Evolutionary conservation across 2,797 vertebrate genomes (phyloP).

Genomic region (Enteromius mattozi): DNA sequence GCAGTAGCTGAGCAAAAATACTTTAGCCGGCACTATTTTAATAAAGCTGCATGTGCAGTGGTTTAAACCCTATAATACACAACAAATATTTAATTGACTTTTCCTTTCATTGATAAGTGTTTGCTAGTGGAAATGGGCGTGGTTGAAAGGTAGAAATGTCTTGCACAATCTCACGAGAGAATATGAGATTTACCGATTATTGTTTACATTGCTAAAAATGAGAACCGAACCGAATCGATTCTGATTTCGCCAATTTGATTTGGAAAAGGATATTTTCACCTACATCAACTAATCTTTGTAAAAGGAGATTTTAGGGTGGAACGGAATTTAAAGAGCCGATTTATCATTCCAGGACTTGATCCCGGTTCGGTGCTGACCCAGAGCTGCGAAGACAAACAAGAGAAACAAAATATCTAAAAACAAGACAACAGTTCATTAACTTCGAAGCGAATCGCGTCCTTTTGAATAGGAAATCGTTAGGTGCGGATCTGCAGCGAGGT

Average conservation of each 20-base stretch:
- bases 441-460: constrained; percentile 44
- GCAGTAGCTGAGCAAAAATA: not conserved
- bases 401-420: constrained; percentile 14
- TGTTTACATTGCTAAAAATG: constrained; percentile 89
- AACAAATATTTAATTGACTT: not conserved
- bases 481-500: constrained; percentile 58
- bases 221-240: constrained; percentile 91
- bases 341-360: constrained; percentile 37
- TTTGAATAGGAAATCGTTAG: constrained; percentile 55
- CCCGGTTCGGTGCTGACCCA: constrained; percentile 57
- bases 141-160: constrained; percentile 72
- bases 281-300: constrained; percentile 55
- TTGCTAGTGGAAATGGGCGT: constrained; percentile 64
- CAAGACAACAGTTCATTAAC: constrained; percentile 60
- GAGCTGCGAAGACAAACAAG: constrained; percentile 32
- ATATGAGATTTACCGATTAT: constrained; percentile 90
- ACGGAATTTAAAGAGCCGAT: constrained; percentile 46
- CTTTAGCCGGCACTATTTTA: not conserved
- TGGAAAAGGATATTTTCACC: constrained; percentile 65
- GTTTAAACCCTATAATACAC: not conserved
- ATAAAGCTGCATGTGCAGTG: not conserved
- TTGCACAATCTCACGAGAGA: constrained; percentile 90
- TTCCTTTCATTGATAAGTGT: constrained; percentile 36
- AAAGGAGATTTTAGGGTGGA: constrained; percentile 59
- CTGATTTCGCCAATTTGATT: constrained; percentile 78